Evolutionary conservation across 2,888 invertebrate species (phyloP).

Genomic region (Rhagium mordax): DNA sequence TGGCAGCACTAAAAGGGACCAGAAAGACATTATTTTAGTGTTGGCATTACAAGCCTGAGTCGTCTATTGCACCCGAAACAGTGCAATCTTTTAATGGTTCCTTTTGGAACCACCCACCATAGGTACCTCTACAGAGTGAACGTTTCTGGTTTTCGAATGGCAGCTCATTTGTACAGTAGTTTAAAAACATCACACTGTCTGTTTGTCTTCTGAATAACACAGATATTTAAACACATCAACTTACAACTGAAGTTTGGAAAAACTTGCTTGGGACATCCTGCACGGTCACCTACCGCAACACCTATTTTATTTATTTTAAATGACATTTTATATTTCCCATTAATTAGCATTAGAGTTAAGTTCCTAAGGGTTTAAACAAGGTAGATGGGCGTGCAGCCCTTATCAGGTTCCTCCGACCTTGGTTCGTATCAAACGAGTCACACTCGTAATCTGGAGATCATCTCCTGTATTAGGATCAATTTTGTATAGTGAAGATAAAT

Average conservation of each 20-base stretch:
- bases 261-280: neutral
- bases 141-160: slow-evolving; percentile 64
- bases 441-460: slow-evolving; percentile 45
- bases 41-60: slow-evolving; percentile 41
- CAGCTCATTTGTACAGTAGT: slow-evolving; percentile 68
- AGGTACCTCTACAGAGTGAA: slow-evolving; percentile 69
- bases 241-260: slow-evolving; percentile 7
- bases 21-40: slow-evolving; percentile 42
- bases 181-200: slow-evolving; percentile 59
- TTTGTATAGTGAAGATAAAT: slow-evolving; percentile 68
- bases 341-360: slow-evolving; percentile 46
- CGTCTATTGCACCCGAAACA: slow-evolving; percentile 60
- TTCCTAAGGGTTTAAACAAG: slow-evolving; percentile 41
- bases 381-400: slow-evolving; percentile 24
- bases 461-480: slow-evolving; percentile 67
- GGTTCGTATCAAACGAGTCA: slow-evolving; percentile 30
- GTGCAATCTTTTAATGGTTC: slow-evolving; percentile 65
- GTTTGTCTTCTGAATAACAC: slow-evolving; percentile 52
- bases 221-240: slow-evolving; percentile 11
- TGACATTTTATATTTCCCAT: slow-evolving; percentile 42
- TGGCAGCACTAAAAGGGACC: slow-evolving; percentile 52
- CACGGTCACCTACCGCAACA: slow-evolving; percentile 21
- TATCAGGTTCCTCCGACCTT: slow-evolving; percentile 18
- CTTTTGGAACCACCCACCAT: slow-evolving; percentile 67
- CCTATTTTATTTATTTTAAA: slow-evolving; percentile 44